Evolutionary conservation across 2,888 invertebrate species (phyloP).

Genomic region (Microctonus hyperodae): DNA sequence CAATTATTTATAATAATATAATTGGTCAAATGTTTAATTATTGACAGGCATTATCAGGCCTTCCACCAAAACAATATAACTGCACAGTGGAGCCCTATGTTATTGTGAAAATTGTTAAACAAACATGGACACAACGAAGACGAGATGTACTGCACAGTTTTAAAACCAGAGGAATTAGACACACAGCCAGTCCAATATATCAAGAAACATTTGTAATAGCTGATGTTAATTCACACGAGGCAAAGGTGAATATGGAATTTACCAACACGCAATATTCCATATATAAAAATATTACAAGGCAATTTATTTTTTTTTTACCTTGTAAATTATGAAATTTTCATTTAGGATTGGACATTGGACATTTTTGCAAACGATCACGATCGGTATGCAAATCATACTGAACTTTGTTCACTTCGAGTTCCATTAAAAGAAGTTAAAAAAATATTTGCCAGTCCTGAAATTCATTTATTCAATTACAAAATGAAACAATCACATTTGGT

Average conservation of each 20-base stretch:
- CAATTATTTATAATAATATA: neutral
- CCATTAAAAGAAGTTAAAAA: conserved; percentile 61
- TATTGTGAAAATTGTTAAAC: conserved; percentile 54
- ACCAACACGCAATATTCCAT: neutral
- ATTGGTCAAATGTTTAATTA: conserved; percentile 27
- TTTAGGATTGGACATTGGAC: conserved; percentile 62
- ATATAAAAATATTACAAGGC: neutral
- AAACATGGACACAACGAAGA: conserved; percentile 58
- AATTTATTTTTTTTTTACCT: neutral
- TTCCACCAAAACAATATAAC: conserved; percentile 64
- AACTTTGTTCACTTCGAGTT: conserved; percentile 62
- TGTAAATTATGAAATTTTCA: conserved; percentile 15
- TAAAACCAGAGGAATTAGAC: conserved; percentile 59
- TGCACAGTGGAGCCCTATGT: conserved; percentile 61
- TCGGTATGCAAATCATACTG: conserved; percentile 64
- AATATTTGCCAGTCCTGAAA: conserved; percentile 58
- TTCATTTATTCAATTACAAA: conserved; percentile 60
- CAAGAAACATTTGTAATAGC: conserved; percentile 62
- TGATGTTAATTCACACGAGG: conserved; percentile 57
- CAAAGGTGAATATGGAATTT: conserved; percentile 52
- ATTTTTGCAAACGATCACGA: conserved; percentile 64
- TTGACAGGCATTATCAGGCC: conserved; percentile 61
- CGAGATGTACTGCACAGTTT: conserved; percentile 59
- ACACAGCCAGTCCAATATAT: conserved; percentile 62
- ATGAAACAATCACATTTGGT: conserved; percentile 62